Conservation (phyloP, 92 coral and sea anemone genomes). For the Epizoanthus scotinus region DNA sequence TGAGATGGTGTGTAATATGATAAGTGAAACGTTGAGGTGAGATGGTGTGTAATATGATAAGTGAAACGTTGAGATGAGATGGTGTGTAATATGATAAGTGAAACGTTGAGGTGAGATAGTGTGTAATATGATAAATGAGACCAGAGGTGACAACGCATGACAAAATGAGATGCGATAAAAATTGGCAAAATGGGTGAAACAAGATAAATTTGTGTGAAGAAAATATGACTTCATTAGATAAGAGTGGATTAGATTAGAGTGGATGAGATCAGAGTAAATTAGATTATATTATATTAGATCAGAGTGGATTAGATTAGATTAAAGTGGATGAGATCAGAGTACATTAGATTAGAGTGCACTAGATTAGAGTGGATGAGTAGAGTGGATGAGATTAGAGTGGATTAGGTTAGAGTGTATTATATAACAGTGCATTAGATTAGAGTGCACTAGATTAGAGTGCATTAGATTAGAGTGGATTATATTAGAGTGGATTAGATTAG, state of each 20-base stretch:
- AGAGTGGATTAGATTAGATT: neutral
- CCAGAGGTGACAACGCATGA: neutral
- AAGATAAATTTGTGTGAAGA: no score
- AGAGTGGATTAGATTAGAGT: no score
- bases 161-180: neutral
- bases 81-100: neutral
- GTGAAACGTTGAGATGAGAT: neutral
- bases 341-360: no score
- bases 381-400: neutral
- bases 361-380: neutral
- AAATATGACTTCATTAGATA: no score
- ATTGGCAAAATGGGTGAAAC: no score
- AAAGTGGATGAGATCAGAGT: neutral
- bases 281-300: neutral
- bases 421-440: neutral
- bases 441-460: no score
- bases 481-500: neutral
- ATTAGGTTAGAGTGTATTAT: neutral
- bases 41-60: neutral
- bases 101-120: neutral
- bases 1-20: neutral
- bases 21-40: neutral
- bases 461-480: neutral
- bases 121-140: neutral
- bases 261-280: no score